Base-by-base conservation (phyloP, 2,797 vertebrate genomes). In the Parauchenoglanis ngamensis region DNA sequence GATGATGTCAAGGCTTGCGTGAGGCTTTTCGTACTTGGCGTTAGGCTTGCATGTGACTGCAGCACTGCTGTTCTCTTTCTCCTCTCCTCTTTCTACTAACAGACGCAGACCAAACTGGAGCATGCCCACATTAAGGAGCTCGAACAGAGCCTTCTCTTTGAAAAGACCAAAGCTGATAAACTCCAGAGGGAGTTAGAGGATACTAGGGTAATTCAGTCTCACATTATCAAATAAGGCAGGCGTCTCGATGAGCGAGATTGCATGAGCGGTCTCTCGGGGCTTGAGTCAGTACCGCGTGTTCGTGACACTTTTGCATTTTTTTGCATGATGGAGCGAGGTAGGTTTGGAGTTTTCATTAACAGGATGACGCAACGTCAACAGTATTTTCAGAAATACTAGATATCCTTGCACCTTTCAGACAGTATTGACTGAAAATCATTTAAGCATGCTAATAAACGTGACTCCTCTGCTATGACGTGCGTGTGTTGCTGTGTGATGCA, bases 31-130 rank as follows among this genome's bases (percentile, higher is more conserved):
- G 90, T 77, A 91, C 90, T 93, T 91, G 92, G 93, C 97, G 93
- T 95, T 86, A 94, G 95, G 96, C 97, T 97, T 96, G 96, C 98
- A 97, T 96, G 97, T 97, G 96, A 96, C 94, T 96, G 96, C 96
- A 96, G 96, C 96, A 96, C 96, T 96, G 96, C 96, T 94, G 96
- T 87, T 93, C 86, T 90, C 84, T 89, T 80, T 89, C 90, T 93
- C 88, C 93, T 92, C 91, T 96, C 95, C 98, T 96, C 96, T 96
- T 95, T 96, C 96, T 92, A 97, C 97, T 97, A 97, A 99, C 98
- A 99, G 98, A 99, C 98, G 98, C 98, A 99, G 98, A 98, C 97
- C 97, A 98, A 98, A 96, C 97, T 99, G 98, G 98, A 99, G 97
- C 98, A 99, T 98, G 98, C 95, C 97, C 98, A 97, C 96, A 98